Evolutionary conservation across 2,113 vertebrate species (phyloP), one percentile per base, ranked within the genome.

Genomic region (Odocoileus virginianus): DNA sequence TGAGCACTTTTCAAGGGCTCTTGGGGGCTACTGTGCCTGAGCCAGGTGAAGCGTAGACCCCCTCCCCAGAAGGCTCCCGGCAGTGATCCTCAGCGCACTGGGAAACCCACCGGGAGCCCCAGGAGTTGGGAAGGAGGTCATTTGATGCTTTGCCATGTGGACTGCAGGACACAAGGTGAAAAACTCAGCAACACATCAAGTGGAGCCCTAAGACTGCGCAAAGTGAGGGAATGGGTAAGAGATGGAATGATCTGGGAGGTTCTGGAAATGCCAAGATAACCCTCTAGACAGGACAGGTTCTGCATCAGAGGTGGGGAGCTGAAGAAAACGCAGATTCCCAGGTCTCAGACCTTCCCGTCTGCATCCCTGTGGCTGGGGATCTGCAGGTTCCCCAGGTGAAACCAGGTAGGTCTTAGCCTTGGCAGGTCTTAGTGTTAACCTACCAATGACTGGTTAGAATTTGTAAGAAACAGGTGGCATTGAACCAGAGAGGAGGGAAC

Each of bases 151-250:
- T 28, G 0, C 2, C 12, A 8, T 0, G 6, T 30, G 78, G 55
- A 40, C 71, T 87, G 43, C 6, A 57, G 12, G 74, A 85, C 82
- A 30, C 9, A 40, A 82, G 10, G 45, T 47, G 7, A 54, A 61
- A 52, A 21, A 36, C 61, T 61, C 47, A 85, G 28, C 27, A n/a
- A 11, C 0, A 36, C 1, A n/a, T 3, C 0, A 3, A 21, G 28
- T 6, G 2, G 86, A 91, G 27, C 36, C 28, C 23, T 0, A 19
- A 81, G 81, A 33, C n/a, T 2, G 7, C 17, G n/a, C 55, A 33
- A 52, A 47, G 57, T 4, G 50, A 88, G 11, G 40, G 23, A 27
- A 33, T 10, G 6, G 27, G 17, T 12, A 50, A 90, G 55, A 64
- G 52, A 43, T 0, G 23, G 79, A 61, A 90, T 27, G 67, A 64